Evolutionary conservation across 2,113 vertebrate genomes (phyloP), one percentile per base, ranked within the genome.

Genomic region (Pandion haliaetus): DNA sequence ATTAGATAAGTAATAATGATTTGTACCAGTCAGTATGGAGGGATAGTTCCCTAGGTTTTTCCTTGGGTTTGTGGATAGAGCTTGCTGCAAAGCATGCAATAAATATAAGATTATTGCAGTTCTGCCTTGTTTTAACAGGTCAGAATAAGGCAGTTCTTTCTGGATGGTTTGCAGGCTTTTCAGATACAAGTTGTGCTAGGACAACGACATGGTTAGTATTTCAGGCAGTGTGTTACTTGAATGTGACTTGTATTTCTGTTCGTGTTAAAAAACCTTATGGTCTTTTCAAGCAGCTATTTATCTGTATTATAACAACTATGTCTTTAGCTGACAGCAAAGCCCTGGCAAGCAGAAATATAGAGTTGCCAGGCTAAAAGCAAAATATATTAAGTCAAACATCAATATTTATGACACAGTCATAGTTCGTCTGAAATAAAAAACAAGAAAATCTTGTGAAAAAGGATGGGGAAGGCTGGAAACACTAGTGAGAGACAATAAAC

Each of bases 51-150:
- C 82, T 89, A 92, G 87, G 80, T 85, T 97, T 92, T 96, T 94
- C 91, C 95, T 96, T 92, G 88, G 86, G 89, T 93, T 96, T 95
- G 36, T 84, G 95, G 78, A 87, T 94, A 97, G 61, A 96, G 21
- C 73, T 78, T 97, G 71, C 88, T 97, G 95, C 97, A 96, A 96
- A 91, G 84, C 13, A 17, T 71, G 52, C 57, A 44, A 82, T 92
- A 97, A 98, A 93, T 93, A 32, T 69, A 86, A 79, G 78, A 92
- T 98, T 97, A 88, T 84, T 97, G 94, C 86, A 95, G 93, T 96
- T 97, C 96, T 97, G 96, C 91, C 89, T 96, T 96, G 74, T 95
- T 98, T 95, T 96, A 98, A 94, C 84, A 94, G 84, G 93, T 96
- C 91, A 96, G 94, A 97, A 95, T 92, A 95, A 91, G 95, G 74